Evolutionary conservation across 2,797 vertebrate genomes (phyloP).

Genomic region (Crax fasciolata): DNA sequence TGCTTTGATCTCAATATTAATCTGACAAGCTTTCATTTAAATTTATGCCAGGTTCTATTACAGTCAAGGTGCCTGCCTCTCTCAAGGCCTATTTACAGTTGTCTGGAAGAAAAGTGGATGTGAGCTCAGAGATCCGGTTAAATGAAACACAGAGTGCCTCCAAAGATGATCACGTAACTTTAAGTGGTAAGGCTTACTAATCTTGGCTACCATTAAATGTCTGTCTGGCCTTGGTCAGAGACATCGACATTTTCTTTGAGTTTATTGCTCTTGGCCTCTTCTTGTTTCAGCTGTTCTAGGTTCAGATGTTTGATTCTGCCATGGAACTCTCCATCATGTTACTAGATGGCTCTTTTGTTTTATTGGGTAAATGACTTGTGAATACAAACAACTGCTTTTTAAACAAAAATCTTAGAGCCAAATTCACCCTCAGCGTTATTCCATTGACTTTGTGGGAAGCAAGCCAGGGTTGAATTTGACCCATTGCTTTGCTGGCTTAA

Average conservation of each 20-base stretch:
- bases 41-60: conserved; percentile 86
- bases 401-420: conserved; percentile 18
- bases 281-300: not conserved
- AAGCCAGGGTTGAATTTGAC: not conserved
- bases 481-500: conserved; percentile 32
- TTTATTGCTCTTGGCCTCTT: conserved; percentile 53
- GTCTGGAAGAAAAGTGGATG: conserved; percentile 86
- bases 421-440: not conserved
- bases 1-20: conserved; percentile 20
- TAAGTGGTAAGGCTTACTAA: conserved; percentile 87
- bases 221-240: not conserved
- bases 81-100: conserved; percentile 87
- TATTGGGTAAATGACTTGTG: conserved; percentile 21
- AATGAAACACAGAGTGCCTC: conserved; percentile 79
- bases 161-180: conserved; percentile 77
- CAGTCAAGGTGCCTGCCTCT: conserved; percentile 88
- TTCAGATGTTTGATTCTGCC: conserved; percentile 8
- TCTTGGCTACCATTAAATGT: conserved; percentile 16
- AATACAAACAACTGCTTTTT: not conserved
- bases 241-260: not conserved
- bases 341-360: not conserved
- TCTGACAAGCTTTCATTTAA: conserved; percentile 31
- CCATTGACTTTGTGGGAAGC: not conserved
- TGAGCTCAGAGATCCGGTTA: conserved; percentile 88
- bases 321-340: not conserved